Conservation (phyloP, 1,140 invertebrate genomes). For the Ridgeia piscesae region DNA sequence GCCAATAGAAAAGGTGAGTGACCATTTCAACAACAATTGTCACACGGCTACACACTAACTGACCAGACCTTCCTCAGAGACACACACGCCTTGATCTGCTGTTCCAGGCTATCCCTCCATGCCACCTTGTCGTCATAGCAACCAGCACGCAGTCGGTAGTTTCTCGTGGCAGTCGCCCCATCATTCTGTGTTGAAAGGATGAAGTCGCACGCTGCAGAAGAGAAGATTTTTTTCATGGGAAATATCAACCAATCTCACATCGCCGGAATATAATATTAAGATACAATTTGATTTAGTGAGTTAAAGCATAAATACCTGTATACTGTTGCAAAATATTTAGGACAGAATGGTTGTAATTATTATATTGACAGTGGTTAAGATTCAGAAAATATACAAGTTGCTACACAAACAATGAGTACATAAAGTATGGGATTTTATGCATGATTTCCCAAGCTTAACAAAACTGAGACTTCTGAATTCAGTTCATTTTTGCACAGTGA, state of each 20-base stretch:
- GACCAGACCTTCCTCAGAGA: background rate
- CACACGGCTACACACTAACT: background rate
- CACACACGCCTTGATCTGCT: background rate
- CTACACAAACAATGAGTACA: too few relatives aligned
- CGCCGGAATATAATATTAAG: background rate
- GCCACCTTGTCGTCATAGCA: background rate
- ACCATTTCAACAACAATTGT: background rate
- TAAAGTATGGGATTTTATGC: too few relatives aligned
- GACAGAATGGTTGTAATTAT: too few relatives aligned
- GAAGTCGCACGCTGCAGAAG: background rate
- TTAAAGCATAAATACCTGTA: too few relatives aligned
- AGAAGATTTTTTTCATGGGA: background rate
- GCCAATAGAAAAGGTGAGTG: background rate
- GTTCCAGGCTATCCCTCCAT: background rate
- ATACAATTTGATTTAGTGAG: too few relatives aligned
- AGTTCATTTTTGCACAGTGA: too few relatives aligned
- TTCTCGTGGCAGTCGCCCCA: background rate
- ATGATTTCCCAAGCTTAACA: too few relatives aligned
- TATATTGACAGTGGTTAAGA: too few relatives aligned
- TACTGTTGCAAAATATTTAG: too few relatives aligned
- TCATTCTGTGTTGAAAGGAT: background rate
- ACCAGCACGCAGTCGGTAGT: background rate
- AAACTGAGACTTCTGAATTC: too few relatives aligned
- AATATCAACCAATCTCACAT: background rate
- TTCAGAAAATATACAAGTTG: too few relatives aligned